Percentiles rank a stretch among this genome's conserved stretches.
phyloP scores from a whole-genome alignment of 1,140 invertebrate genomes.

The Plodia interpunctella region DNA sequence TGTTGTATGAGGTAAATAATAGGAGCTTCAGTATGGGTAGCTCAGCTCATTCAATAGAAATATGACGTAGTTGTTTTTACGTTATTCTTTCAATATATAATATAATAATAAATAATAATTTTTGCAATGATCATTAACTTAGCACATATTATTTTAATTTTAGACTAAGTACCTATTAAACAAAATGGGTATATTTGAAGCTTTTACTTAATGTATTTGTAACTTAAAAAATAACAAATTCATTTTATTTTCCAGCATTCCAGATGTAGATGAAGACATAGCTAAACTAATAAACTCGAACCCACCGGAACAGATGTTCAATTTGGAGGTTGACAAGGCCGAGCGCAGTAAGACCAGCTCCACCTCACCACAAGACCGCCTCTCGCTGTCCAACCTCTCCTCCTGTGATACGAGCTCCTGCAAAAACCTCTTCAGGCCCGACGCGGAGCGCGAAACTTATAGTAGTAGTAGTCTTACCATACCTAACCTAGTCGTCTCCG shows the following conservation, averaged over 20 bases:
- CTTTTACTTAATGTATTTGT: too few relatives aligned
- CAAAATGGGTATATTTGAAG: too few relatives aligned
- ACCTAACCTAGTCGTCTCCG: conserved; percentile 72
- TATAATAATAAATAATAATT: too few relatives aligned
- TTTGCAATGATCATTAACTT: too few relatives aligned
- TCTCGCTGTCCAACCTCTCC: conserved; percentile 65
- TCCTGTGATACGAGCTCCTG: conserved; percentile 71
- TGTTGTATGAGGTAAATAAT: too few relatives aligned
- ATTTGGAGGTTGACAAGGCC: conserved; percentile 52
- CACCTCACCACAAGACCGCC: conserved; percentile 51
- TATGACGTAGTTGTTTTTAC: too few relatives aligned
- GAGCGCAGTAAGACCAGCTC: conserved; percentile 49
- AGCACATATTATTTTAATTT: too few relatives aligned
- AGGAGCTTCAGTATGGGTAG: too few relatives aligned
- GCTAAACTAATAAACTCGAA: conserved; percentile 68
- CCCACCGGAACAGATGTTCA: conserved; percentile 39
- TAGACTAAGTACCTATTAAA: too few relatives aligned
- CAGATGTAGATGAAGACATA: conserved; percentile 76
- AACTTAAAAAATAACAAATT: background rate
- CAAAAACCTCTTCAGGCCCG: conserved; percentile 62
- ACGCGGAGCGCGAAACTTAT: conserved; percentile 42
- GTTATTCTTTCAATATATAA: too few relatives aligned
- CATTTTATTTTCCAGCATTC: conserved; percentile 50
- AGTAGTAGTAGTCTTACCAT: conserved; percentile 71
- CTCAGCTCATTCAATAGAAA: too few relatives aligned